Base-by-base conservation (phyloP, 2,113 vertebrate species). In the Microcebus jonahi region DNA sequence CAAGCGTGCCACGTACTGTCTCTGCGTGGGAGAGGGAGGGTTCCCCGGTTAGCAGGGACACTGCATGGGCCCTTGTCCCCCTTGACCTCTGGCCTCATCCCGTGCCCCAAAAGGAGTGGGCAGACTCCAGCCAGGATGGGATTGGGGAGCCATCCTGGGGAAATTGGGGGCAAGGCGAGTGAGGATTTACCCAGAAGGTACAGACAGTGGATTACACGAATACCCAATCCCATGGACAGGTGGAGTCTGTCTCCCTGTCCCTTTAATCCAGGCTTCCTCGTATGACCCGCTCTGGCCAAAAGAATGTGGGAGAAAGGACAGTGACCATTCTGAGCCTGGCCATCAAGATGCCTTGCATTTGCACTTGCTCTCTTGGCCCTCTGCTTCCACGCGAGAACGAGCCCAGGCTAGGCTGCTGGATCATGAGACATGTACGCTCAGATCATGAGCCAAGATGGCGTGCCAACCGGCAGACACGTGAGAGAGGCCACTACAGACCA, bases 1-100 rank as follows among this genome's bases (percentile, higher is more conserved):
- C 39, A 99, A 88, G 29, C 98, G 97, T 57, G 97, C 97, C 97
- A 99, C 97, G 21, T 99, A 99, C 77, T 98, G 98, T 96, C 96
- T 98, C 99, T 99, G 83, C 50, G 61, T 50, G 84, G 34, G 73
- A 79, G 84, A n/a, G 65, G 13, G 93, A 68, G 21, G 6, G 5
- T 18, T 29, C 70, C 48, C 48, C 25, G 39, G 71, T 98, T 82
- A 97, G 81, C 88, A 61, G 3, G 67, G 90, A 67, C 53, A 67
- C n/a, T 5, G 2, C 10, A 8, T 45, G 42, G 55, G 65, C 48
- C 53, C 77, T 31, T 31, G 13, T 23, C 63, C 59, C 23, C 11
- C 36, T 36, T 31, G 53, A 76, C 42, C n/a, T 55, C 59, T n/a
- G 20, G n/a, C 80, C 73, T 29, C 11, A 3, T 8, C 63, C 31